phyloP scores from a whole-genome alignment of 2,113 vertebrate species.

The Gnathonemus longibarbis region DNA sequence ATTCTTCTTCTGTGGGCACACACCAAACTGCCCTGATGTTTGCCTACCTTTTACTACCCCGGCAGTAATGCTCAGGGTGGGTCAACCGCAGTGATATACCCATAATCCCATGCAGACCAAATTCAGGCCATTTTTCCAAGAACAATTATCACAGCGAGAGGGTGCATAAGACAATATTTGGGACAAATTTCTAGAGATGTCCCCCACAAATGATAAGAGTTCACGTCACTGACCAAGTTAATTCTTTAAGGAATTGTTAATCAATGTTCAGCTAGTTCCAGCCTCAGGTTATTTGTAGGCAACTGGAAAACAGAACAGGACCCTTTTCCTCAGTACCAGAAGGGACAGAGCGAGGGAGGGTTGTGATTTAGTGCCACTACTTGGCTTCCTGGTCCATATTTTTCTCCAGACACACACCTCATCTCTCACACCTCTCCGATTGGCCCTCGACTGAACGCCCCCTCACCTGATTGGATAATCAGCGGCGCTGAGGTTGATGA shows the following conservation, averaged over 20 bases:
- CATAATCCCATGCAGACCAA: neutral
- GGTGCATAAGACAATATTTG: neutral
- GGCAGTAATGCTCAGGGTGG: neutral
- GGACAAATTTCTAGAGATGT: neutral
- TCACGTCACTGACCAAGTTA: neutral
- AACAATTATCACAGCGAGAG: neutral
- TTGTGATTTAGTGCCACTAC: neutral
- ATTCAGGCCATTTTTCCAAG: neutral
- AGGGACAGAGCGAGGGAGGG: neutral
- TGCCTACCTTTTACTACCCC: neutral
- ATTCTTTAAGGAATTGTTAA: neutral
- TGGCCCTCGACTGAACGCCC: neutral
- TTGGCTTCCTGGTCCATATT: neutral
- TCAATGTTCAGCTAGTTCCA: neutral
- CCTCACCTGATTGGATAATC: slow-evolving; percentile 94
- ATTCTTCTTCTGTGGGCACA: neutral
- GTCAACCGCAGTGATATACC: neutral
- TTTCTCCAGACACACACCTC: neutral
- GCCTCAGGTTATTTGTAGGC: no score
- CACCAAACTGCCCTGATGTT: neutral
- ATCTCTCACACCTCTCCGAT: neutral
- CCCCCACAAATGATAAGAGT: neutral
- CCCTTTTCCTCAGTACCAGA: neutral
- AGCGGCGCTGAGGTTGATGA: slow-evolving; percentile 96
- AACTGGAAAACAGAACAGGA: neutral